Evolutionary conservation across 2,797 vertebrate species (phyloP), one percentile per base, ranked within the genome.

Genomic region (Holocentrus rufus): DNA sequence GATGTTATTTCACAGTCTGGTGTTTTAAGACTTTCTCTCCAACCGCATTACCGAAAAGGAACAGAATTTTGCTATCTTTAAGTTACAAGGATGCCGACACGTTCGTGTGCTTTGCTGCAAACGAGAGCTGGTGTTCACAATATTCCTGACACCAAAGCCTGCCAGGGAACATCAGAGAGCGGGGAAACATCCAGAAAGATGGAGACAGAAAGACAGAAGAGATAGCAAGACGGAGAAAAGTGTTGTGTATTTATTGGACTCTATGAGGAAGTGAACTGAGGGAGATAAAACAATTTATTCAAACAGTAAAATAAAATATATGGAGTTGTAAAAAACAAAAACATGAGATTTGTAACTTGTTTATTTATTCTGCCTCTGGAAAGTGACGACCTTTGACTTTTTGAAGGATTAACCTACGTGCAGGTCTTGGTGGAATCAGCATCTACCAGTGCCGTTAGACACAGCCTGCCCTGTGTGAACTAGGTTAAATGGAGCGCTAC

Each of bases 41-140:
- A n/a, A 36, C 27, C 57, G 36, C 25, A 52, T 42, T 70, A 31
- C 14, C 31, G 10, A 25, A 56, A 17, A 27, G 27, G 14, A 23
- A 18, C 25, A 9, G 27, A 18, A 2, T 20, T 10, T 61, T 36
- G 23, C 5, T n/a, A 13, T 67, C 27, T 44, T 54, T 44, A 49
- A 58, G 50, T 72, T 54, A 50, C 6, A 36, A 31, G 11, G 56
- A 8, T 1, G 18, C 56, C 36, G 72, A 75, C 58, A 55, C 18
- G 46, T 14, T 13, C 42, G 5, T 20, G 7, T 50, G 47, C 17
- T 6, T 5, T n/a, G 47, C 30, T 76, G 59, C 36, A 7, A 31
- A 13, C 56, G 72, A 39, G 81, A 80, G 56, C 14, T n/a, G 0
- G 17, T 55, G 30, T 86, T 85, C 83, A 72, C 30, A 64, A 50